Base-by-base conservation (phyloP, 2,797 vertebrate genomes). In the Eleutherodactylus coqui region DNA sequence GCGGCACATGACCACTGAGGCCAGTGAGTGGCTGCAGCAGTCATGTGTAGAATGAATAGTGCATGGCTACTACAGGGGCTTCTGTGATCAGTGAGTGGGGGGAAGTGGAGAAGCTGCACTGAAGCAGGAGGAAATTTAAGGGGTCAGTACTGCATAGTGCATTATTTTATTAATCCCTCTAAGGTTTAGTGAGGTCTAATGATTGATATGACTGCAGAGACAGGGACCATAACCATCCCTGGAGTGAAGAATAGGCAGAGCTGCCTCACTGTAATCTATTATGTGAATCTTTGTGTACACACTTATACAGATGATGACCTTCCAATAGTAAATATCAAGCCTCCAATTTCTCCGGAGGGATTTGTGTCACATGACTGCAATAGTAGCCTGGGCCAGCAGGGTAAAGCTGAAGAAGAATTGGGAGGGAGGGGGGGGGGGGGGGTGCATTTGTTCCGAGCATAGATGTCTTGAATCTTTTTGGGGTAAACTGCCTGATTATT, bases 291-390 rank as follows among this genome's bases (percentile, higher is more conserved):
- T 79, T 41, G 67, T 83, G 80, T 41, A 87, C 62, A 84, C 86
- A 83, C 55, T 87, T 87, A 87, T 87, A 84, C 86, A 87, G 86
- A 87, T 87, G 86, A 67, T 84, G 86, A 87, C 82, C 86, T 87
- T 87, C 86, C 62, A 45, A 80, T 84, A 75, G 86, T 75, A 87
- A 87, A 87, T 87, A 84, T 79, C 86, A 87, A 67, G 69, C 41
- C 55, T 11, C 2, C 24, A 8, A 34, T 49, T 36, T n/a, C n/a
- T 75, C 76, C 80, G 53, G 27, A 29, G 47, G 69, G 47, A 47
- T 10, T 6, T 24, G 29, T 1, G 43, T 64, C 82, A 84, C 19
- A 55, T 75, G 73, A 75, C 55, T 24, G 16, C 49, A 64, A 55
- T 24, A 38, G 27, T 17, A 64, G 53, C 9, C 34, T 38, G 29